These are phyloP conservation scores for Oreocharis arfaki DNA, from an alignment of 2,113 vertebrate genomes.

Conservation along the genomic window DNA sequence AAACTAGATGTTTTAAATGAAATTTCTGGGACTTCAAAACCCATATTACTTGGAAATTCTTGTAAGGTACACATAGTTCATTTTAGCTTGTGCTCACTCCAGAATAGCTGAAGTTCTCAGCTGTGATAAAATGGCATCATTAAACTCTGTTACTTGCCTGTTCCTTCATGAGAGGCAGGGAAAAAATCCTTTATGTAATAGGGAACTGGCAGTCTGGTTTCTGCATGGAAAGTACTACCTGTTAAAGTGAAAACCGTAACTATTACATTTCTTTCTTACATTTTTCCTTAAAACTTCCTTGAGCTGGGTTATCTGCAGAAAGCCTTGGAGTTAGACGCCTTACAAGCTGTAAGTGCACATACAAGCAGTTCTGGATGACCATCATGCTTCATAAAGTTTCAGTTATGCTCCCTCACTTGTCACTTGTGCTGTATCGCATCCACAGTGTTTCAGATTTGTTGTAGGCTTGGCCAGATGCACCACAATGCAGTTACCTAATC, in stretches of 20 bases:
- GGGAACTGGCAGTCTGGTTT: neutral
- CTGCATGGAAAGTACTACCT: neutral
- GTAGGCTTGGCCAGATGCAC: neutral
- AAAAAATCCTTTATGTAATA: neutral
- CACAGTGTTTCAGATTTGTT: neutral
- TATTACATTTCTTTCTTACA: neutral
- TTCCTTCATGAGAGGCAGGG: neutral
- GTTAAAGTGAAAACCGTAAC: neutral
- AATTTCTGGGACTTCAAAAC: neutral
- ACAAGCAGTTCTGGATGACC: neutral
- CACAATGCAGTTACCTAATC: neutral
- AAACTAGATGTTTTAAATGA: neutral
- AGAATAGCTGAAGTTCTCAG: neutral
- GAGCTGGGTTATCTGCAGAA: neutral
- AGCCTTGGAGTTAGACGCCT: neutral
- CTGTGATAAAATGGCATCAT: neutral
- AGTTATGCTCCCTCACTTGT: neutral
- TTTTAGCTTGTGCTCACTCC: neutral
- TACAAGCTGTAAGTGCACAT: too few relatives aligned
- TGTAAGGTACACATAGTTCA: neutral
- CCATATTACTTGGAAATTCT: neutral
- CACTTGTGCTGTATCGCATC: neutral
- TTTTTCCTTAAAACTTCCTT: neutral
- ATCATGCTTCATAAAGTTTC: neutral
- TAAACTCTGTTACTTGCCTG: neutral